A percentile compares a stretch with the other conserved stretches of the same genome.
These are phyloP conservation scores for Pipistrellus pipistrellus DNA, from an alignment of 2,797 vertebrate species.

Conservation along the genomic window DNA sequence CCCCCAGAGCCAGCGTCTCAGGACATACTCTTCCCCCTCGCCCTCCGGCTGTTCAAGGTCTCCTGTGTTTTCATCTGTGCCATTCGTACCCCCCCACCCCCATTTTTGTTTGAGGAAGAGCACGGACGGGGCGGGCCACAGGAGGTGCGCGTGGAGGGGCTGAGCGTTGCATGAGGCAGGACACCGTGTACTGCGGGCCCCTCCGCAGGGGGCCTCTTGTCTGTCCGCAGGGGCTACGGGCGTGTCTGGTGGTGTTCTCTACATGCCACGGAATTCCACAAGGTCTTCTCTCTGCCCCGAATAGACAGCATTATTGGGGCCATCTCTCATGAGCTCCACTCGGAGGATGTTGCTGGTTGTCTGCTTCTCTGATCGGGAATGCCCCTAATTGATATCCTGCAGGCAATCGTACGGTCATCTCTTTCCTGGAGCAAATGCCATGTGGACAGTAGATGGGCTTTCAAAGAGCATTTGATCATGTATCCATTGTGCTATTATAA, in stretches of 20 bases:
- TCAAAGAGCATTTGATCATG: neutral
- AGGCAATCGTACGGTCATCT: fast-evolving
- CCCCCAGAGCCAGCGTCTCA: conserved; percentile 70
- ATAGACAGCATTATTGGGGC: fast-evolving
- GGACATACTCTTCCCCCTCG: conserved; percentile 78
- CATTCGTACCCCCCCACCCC: too few species aligned
- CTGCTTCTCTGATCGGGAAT: neutral
- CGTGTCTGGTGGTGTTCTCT: neutral
- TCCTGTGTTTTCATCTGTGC: conserved; percentile 71
- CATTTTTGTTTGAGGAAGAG: conserved; percentile 44
- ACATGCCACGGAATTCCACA: neutral
- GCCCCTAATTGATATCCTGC: neutral
- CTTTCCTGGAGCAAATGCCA: neutral
- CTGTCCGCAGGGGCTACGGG: neutral
- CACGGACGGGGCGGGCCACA: conserved; percentile 23
- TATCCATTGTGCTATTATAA: neutral
- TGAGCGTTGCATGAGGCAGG: neutral
- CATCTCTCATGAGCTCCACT: neutral
- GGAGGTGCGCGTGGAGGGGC: conserved; percentile 54
- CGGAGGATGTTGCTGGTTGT: neutral
- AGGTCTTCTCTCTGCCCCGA: neutral
- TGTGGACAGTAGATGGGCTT: too few species aligned
- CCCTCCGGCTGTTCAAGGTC: conserved; percentile 74
- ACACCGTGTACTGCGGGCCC: neutral
- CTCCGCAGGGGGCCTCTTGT: neutral